Conservation (phyloP, 2,113 vertebrate species). For the Mormyrus lacerda region DNA sequence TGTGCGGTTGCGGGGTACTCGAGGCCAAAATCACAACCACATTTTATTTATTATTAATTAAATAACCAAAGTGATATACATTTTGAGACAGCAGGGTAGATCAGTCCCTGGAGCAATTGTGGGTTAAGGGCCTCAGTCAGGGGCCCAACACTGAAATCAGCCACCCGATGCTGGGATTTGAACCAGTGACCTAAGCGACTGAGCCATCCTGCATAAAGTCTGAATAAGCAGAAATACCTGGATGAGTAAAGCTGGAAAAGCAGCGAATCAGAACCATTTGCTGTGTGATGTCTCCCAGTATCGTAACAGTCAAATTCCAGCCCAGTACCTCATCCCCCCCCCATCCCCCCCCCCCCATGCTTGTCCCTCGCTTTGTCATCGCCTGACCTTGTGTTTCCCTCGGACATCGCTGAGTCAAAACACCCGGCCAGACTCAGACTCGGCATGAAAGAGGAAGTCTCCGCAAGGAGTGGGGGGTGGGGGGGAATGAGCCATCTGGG, state of each 20-base stretch:
- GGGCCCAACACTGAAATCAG: not conserved
- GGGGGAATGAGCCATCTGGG: not conserved
- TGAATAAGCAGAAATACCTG: not conserved
- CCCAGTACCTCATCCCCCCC: not conserved
- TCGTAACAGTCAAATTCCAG: not conserved
- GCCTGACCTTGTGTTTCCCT: not conserved
- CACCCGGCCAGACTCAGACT: not conserved
- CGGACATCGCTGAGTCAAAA: not conserved
- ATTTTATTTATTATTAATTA: not conserved
- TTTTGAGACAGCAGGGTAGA: not conserved
- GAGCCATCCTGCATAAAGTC: not conserved
- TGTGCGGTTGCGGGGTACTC: not conserved
- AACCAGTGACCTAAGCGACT: not conserved
- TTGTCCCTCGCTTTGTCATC: not conserved
- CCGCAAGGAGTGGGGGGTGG: not conserved
- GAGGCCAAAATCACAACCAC: not conserved
- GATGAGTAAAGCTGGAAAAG: not conserved
- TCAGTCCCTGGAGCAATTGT: not conserved
- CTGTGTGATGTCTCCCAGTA: not conserved
- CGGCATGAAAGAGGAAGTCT: not conserved
- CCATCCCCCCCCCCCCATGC: not conserved
- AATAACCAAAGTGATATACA: not conserved
- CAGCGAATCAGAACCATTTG: not conserved
- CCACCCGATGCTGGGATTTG: not conserved
- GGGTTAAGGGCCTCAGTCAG: not conserved